Conservation (phyloP, 1,140 invertebrate genomes). For the Dreissena polymorpha region DNA sequence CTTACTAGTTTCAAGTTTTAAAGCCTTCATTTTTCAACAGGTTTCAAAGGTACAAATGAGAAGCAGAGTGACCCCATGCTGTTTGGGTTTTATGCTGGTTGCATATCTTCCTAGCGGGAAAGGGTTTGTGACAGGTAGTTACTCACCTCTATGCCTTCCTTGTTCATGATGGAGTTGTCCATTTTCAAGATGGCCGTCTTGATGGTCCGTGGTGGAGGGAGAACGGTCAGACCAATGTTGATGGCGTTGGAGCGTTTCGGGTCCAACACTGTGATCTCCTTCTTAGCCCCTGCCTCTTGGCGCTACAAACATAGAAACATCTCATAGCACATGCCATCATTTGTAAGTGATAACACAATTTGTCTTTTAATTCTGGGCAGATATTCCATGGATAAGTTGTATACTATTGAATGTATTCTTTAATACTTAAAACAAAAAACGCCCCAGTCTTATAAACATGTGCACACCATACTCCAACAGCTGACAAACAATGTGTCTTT, state of each 20-base stretch:
- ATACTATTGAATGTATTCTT: neutral
- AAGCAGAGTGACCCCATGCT: too few relatives aligned
- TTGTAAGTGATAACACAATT: neutral
- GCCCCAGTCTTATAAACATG: neutral
- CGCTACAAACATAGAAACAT: constrained; percentile 83
- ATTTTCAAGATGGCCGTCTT: constrained; percentile 99
- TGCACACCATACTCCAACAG: too few relatives aligned
- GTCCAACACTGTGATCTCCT: constrained; percentile 97
- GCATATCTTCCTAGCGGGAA: too few relatives aligned
- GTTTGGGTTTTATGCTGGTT: too few relatives aligned
- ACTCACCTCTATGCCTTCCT: constrained; percentile 95
- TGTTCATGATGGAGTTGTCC: constrained; percentile 98
- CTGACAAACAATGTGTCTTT: too few relatives aligned
- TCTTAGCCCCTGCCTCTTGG: constrained; percentile 95
- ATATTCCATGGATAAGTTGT: neutral
- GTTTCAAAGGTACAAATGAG: too few relatives aligned
- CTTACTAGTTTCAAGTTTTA: too few relatives aligned
- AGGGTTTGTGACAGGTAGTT: too few relatives aligned
- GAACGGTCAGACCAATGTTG: constrained; percentile 99
- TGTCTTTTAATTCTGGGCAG: neutral
- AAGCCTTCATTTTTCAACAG: too few relatives aligned
- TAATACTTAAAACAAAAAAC: neutral
- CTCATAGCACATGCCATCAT: neutral
- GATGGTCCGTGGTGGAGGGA: constrained; percentile 96
- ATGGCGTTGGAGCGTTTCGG: constrained; percentile 99